These are phyloP conservation scores for Mirounga angustirostris DNA, from an alignment of 2,113 vertebrate species.

Conservation along the genomic window DNA sequence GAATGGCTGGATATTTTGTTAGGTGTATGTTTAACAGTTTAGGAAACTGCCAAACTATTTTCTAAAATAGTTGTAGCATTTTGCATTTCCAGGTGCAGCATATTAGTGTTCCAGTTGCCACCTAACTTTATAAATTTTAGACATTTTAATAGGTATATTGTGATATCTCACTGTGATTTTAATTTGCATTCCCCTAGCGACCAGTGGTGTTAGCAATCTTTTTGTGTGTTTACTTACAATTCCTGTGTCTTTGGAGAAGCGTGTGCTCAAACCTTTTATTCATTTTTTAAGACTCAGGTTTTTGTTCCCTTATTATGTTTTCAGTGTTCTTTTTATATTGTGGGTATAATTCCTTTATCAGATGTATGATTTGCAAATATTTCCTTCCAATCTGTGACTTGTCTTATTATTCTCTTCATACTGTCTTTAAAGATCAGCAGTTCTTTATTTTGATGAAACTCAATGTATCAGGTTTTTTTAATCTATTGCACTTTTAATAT, in stretches of 20 bases:
- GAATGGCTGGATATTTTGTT: not conserved
- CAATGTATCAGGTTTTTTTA: not conserved
- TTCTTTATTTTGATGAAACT: not conserved
- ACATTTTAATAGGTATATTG: not conserved
- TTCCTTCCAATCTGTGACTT: not conserved
- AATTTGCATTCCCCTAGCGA: not conserved
- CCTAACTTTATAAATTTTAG: not conserved
- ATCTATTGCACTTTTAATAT: not conserved
- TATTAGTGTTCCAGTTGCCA: not conserved
- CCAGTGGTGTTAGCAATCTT: not conserved
- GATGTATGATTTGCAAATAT: slow-evolving; percentile 23
- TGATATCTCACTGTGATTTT: not conserved
- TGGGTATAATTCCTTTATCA: not conserved
- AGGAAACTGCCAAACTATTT: not conserved
- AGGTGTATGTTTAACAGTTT: not conserved
- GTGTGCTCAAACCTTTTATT: not conserved
- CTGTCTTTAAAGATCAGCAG: not conserved
- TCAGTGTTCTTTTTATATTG: not conserved
- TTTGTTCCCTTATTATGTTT: not conserved
- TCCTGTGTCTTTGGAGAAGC: not conserved
- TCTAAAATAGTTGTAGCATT: not conserved
- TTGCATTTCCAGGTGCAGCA: not conserved
- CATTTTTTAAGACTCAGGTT: not conserved
- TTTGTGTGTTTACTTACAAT: not conserved
- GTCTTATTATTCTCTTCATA: slow-evolving; percentile 13